Conservation (phyloP, 2,888 invertebrate species). For the Ectemnius cavifrons region DNA sequence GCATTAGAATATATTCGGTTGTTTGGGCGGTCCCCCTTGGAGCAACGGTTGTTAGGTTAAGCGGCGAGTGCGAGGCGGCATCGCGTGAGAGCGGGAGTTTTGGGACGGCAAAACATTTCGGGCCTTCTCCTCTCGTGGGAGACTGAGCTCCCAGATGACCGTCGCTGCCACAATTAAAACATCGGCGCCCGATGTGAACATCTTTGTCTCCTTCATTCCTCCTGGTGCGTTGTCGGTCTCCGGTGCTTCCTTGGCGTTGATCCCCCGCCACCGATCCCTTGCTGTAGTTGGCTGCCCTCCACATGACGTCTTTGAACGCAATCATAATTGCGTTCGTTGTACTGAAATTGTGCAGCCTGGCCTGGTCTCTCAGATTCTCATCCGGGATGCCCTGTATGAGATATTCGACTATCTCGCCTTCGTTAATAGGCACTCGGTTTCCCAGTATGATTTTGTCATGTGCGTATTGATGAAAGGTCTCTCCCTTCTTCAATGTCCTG, state of each 20-base stretch:
- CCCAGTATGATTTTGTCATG: slow-evolving; percentile 1
- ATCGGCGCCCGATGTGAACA: no score
- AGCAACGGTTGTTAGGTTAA: no score
- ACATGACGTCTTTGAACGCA: neutral
- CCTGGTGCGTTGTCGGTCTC: no score
- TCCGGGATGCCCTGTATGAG: neutral
- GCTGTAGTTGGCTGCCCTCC: neutral
- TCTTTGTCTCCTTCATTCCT: no score
- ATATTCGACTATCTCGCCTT: neutral
- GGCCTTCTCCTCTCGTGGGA: neutral
- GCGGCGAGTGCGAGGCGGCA: no score
- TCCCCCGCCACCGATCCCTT: neutral
- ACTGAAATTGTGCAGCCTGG: neutral
- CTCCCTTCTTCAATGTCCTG: neutral
- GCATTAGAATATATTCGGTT: no score
- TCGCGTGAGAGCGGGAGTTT: no score
- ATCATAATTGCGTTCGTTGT: neutral
- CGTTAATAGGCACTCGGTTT: neutral
- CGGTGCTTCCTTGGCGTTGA: neutral
- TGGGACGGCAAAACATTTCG: neutral
- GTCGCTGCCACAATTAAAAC: no score
- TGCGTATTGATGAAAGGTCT: neutral
- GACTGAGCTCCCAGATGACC: neutral
- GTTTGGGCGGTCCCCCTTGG: no score
- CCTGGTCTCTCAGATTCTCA: neutral